These are phyloP conservation scores for Campoletis sonorensis DNA, from an alignment of 1,140 invertebrate species.

Conservation along the genomic window DNA sequence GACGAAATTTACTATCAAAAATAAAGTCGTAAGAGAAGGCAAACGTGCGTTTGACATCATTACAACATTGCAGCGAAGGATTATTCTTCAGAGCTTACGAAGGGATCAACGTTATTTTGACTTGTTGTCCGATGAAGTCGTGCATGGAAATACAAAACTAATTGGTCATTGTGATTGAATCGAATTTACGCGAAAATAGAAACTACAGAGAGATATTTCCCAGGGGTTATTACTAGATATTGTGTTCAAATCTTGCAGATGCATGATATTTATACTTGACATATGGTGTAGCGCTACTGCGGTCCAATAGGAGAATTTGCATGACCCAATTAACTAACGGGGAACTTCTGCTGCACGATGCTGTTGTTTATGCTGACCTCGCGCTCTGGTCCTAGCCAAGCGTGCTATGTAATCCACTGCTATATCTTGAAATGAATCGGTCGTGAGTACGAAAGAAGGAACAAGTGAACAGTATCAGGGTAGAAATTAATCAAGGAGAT, in stretches of 20 bases:
- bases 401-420: constrained; percentile 17
- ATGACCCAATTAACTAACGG: constrained; percentile 35
- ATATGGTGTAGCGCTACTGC: constrained; percentile 26
- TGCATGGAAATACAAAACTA: neutral
- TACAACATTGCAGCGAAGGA: too few species aligned
- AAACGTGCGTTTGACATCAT: too few species aligned
- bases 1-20: too few species aligned
- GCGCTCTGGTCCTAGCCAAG: constrained; percentile 2
- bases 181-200: neutral
- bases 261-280: constrained; percentile 23
- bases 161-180: neutral
- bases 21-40: too few species aligned
- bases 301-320: constrained; percentile 37
- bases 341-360: neutral
- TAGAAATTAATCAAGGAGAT: neutral
- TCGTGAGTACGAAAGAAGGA: neutral
- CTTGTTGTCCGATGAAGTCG: neutral
- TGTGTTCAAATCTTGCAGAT: constrained; percentile 36
- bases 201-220: neutral
- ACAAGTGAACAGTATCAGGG: neutral
- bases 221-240: neutral
- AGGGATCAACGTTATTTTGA: too few species aligned
- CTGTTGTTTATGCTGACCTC: constrained; percentile 20
- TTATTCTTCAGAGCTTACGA: too few species aligned
- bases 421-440: constrained; percentile 1